Base-by-base conservation (phyloP, 2,797 vertebrate genomes). In the Onychomys leucogaster region DNA sequence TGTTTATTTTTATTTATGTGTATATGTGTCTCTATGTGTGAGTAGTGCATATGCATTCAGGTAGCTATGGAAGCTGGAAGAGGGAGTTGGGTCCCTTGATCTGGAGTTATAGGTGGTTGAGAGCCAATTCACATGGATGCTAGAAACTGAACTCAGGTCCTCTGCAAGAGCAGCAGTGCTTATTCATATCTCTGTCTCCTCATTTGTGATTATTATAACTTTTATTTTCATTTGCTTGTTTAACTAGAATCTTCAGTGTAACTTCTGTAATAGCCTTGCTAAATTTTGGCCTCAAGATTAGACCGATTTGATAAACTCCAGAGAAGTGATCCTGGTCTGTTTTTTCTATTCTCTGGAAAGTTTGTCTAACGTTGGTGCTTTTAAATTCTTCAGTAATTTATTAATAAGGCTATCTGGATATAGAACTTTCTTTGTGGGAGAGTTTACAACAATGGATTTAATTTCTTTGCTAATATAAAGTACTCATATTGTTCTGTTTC, bases 341-440 rank as follows among this genome's bases (percentile, higher is more conserved):
- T 83, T 91, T 89, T 87, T 34, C 49, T 92, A 52, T 86, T 63
- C 34, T 92, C 43, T 89, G 25, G 87, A 69, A 59, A 75, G 34
- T 82, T 91, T 92, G 2, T 59, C 17, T 81, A 91, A 77, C 12
- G 67, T 55, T 91, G 17, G 5, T 83, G 37, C 78, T 88, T 89
- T 93, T 52, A 86, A 92, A 75, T 91, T 95, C 43, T 81, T 52
- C 37, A 89, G 90, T 78, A 83, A 93, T 95, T 92, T 82, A 86
- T 57, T 91, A n/a, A 29, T 69, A 37, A 94, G 89, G 12, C 67
- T 85, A 78, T 85, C n/a, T 92, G 12, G 14, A 81, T 88, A 43
- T 85, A 32, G 32, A 76, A 0, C 92, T 96, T 90, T 96, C 63
- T 89, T 96, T 83, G 23, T 78, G 19, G 29, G 4, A 92, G 89